phyloP scores from a whole-genome alignment of 2,888 invertebrate genomes.

The Drosophila nr. fundita region DNA sequence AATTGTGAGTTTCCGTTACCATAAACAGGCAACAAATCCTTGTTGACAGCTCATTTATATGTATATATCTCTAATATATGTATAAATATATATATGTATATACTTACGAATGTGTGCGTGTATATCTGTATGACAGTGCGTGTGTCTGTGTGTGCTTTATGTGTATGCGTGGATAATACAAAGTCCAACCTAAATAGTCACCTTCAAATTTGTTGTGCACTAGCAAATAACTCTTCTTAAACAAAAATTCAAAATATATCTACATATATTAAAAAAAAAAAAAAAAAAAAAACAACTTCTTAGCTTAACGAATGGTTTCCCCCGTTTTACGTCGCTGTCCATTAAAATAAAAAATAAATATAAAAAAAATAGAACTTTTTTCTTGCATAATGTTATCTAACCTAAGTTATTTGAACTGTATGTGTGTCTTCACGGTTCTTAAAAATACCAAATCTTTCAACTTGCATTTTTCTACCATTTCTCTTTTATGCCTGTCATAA shows the following conservation, averaged over 20 bases:
- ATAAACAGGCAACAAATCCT: slow-evolving; percentile 57
- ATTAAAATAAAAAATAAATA: neutral
- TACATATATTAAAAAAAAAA: neutral
- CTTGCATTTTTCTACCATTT: slow-evolving; percentile 52
- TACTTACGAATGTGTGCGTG: slow-evolving; percentile 22
- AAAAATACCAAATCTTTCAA: slow-evolving; percentile 31
- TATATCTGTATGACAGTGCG: slow-evolving; percentile 9
- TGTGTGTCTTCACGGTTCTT: slow-evolving; percentile 48
- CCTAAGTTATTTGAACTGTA: slow-evolving; percentile 36
- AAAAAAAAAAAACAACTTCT: slow-evolving; percentile 2
- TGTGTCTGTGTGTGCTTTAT: slow-evolving; percentile 12
- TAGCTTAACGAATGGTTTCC: slow-evolving; percentile 27
- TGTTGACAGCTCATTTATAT: slow-evolving; percentile 68
- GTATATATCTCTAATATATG: slow-evolving; percentile 34
- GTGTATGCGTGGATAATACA: slow-evolving; percentile 20
- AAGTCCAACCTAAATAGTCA: slow-evolving; percentile 40
- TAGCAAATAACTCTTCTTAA: slow-evolving; percentile 10
- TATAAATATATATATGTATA: slow-evolving; percentile 12
- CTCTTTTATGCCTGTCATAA: slow-evolving; percentile 48
- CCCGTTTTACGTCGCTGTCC: slow-evolving; percentile 49
- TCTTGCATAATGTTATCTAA: slow-evolving; percentile 24
- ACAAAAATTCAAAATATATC: slow-evolving; percentile 5
- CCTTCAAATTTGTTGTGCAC: slow-evolving; percentile 43
- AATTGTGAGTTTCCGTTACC: slow-evolving; percentile 44
- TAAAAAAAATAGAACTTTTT: slow-evolving; percentile 1